Percentiles rank a stretch among this genome's conserved stretches.
Evolutionary conservation across 2,113 vertebrate species (phyloP).

Genomic region (Isurus oxyrinchus): DNA sequence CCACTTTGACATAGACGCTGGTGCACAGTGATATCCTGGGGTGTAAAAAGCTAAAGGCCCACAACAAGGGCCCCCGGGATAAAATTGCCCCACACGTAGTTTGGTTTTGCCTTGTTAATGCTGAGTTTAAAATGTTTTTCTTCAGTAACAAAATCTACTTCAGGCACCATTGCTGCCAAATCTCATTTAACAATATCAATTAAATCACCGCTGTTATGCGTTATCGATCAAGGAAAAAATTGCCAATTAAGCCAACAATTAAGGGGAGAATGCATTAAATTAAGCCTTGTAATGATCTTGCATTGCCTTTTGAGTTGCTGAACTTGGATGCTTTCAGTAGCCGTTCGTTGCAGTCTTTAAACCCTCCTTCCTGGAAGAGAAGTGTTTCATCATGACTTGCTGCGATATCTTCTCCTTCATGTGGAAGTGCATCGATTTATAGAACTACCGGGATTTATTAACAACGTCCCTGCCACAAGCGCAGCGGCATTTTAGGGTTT

Average conservation of each 20-base stretch:
- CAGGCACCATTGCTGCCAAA: neutral
- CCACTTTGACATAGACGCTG: neutral
- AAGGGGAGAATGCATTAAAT: slow-evolving; percentile 30
- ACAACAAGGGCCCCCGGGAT: neutral
- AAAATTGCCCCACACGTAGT: neutral
- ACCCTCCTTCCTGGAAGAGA: neutral
- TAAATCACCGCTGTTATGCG: neutral
- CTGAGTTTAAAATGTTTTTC: neutral
- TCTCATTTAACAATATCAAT: slow-evolving; percentile 17
- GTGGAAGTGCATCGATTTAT: neutral
- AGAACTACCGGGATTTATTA: too few relatives aligned
- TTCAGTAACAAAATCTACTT: neutral
- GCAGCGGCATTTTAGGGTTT: neutral
- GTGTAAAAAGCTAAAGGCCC: neutral
- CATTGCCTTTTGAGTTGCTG: neutral
- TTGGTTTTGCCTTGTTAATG: neutral
- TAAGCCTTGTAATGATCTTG: neutral
- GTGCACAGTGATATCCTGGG: neutral
- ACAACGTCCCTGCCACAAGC: neutral
- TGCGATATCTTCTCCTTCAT: neutral
- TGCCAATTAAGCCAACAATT: neutral
- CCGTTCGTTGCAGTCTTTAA: neutral
- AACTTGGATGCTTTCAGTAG: neutral
- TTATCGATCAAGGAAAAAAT: slow-evolving; percentile 27
- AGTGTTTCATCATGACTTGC: neutral